These are phyloP conservation scores for Fundulus diaphanus DNA, from an alignment of 2,797 vertebrate species.

Conservation along the genomic window DNA sequence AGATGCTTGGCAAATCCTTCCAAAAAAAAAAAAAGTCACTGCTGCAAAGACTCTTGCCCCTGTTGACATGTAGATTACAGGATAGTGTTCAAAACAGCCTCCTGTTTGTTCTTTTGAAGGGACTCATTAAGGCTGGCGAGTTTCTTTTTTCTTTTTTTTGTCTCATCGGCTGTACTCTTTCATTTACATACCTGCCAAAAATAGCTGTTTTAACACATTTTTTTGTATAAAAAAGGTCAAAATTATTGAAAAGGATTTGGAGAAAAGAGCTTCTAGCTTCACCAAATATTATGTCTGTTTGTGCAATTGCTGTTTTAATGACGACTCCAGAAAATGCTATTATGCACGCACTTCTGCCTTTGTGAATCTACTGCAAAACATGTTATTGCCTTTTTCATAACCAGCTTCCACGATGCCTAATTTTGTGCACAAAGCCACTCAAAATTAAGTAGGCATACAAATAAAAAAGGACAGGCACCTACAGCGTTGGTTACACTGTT, in stretches of 20 bases:
- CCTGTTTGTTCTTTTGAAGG: constrained; percentile 35
- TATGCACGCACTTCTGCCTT: constrained; percentile 35
- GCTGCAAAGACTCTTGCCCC: constrained; percentile 30
- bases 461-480: not conserved
- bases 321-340: constrained; percentile 18
- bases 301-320: constrained; percentile 14
- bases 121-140: constrained; percentile 14
- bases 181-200: constrained; percentile 51
- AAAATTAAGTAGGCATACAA: constrained; percentile 26
- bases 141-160: constrained; percentile 18
- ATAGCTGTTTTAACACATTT: constrained; percentile 2
- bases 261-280: not conserved
- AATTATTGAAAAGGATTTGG: not conserved
- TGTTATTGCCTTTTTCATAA: constrained; percentile 39
- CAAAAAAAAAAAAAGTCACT: too few species aligned
- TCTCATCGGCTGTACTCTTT: constrained; percentile 48
- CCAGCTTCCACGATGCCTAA: constrained; percentile 19
- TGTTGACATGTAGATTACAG: constrained; percentile 66
- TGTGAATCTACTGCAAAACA: constrained; percentile 37
- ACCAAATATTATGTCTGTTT: constrained; percentile 9
- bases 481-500: not conserved
- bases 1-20: constrained; percentile 40
- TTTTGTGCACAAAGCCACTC: constrained; percentile 26
- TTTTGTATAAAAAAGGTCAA: constrained; percentile 2
- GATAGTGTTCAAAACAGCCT: constrained; percentile 43